Conservation (phyloP, 1,140 invertebrate genomes). For the Cotesia glomerata region DNA sequence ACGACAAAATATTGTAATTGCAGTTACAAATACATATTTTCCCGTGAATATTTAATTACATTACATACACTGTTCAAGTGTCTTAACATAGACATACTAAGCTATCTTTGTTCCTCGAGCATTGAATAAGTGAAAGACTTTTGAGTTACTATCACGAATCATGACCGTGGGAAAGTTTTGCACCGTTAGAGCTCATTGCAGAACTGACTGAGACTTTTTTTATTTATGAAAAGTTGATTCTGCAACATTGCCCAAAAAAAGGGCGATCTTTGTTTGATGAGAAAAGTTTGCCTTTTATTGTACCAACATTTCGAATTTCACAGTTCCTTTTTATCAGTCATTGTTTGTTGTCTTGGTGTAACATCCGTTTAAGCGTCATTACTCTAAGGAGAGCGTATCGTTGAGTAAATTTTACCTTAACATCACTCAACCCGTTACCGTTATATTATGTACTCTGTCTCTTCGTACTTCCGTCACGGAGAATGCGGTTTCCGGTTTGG, state of each 20-base stretch:
- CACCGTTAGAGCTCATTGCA: slow-evolving; percentile 9
- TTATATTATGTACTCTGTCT: slow-evolving; percentile 34
- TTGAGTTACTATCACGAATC: slow-evolving; percentile 1
- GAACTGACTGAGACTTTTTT: neutral
- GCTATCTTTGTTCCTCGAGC: neutral
- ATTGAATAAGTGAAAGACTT: neutral
- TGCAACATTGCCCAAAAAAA: neutral
- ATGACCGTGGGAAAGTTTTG: slow-evolving; percentile 16
- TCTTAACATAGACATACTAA: too few species aligned
- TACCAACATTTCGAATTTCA: too few species aligned
- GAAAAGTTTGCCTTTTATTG: too few species aligned
- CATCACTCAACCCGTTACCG: neutral
- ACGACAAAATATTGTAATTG: neutral
- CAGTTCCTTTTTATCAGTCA: too few species aligned
- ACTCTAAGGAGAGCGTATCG: slow-evolving; percentile 41
- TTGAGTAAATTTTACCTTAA: neutral
- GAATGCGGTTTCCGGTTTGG: slow-evolving; percentile 52
- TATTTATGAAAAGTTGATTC: too few species aligned
- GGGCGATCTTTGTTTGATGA: too few species aligned
- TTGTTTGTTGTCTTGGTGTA: neutral
- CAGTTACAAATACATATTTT: too few species aligned
- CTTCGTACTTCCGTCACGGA: slow-evolving; percentile 46
- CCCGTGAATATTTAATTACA: too few species aligned
- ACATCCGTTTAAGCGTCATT: slow-evolving; percentile 35
- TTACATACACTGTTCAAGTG: too few species aligned